Percentiles rank a stretch among this genome's conserved stretches.
These are phyloP conservation scores for Laticauda laticaudata DNA, from an alignment of 2,113 vertebrate genomes.

Conservation along the genomic window DNA sequence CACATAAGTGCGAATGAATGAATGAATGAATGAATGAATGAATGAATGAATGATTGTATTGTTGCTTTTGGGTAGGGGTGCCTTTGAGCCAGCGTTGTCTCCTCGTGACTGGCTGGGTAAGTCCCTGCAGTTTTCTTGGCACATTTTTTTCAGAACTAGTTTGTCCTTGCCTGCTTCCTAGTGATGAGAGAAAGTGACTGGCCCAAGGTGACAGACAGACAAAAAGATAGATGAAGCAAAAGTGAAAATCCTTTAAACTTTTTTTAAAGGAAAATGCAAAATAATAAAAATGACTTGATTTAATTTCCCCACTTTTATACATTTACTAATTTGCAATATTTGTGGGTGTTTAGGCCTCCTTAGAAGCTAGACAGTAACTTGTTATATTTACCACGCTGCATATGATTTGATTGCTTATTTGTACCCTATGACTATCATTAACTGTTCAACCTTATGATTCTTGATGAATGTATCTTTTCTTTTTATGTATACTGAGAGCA, in stretches of 20 bases:
- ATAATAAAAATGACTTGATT: neutral
- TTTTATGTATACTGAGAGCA: too few species aligned
- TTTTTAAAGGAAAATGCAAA: neutral
- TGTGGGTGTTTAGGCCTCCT: neutral
- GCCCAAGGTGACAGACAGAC: neutral
- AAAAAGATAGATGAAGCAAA: neutral
- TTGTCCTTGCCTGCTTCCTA: neutral
- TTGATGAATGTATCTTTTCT: too few species aligned
- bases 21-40: too few species aligned
- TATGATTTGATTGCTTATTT: neutral
- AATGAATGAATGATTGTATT: neutral
- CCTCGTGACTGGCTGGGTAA: neutral
- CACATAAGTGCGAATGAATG: neutral
- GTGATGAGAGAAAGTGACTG: neutral
- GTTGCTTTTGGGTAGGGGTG: neutral
- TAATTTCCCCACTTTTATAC: neutral
- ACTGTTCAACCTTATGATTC: too few species aligned
- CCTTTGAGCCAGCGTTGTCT: neutral
- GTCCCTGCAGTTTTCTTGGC: neutral
- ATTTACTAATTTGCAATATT: neutral
- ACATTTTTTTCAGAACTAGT: neutral
- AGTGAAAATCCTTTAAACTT: neutral
- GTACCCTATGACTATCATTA: too few species aligned
- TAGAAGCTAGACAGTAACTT: neutral
- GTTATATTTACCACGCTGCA: neutral